Base-by-base conservation (phyloP, 2,113 vertebrate genomes). In the Genyomyrus donnyi region DNA sequence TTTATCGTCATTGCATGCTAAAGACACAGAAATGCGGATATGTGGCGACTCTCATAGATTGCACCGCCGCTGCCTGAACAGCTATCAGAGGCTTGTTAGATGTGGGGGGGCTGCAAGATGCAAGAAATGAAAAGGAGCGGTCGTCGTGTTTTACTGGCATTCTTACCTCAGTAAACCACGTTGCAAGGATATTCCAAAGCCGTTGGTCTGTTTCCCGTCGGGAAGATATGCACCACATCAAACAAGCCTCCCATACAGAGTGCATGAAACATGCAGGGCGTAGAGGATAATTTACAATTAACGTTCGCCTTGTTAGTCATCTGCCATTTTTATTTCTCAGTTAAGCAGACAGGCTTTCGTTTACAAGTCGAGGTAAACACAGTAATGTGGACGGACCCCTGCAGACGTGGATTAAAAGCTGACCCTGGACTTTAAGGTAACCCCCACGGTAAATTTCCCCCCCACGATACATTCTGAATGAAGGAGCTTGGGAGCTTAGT, bases 211-310 rank as follows among this genome's bases (percentile, higher is more conserved):
- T 42, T 70, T 48, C 58, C 88, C 42, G 45, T 17, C 35, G 39
- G 89, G 80, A 21, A 85, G 39, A 39, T 49, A 85, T 62, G 56
- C n/a, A 31, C 89, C 50, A 62, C 80, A 62, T 85, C 52, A 85
- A 89, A 84, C 87, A 88, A 17, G 10, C 42, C 11, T 74, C 7
- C 24, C 39, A 66, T 27, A 62, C 56, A 13, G 17, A 66, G 52
- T 24, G 88, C 50, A 17, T 49, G 42, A 19, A 45, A 85, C 56
- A 85, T 19, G 24, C 52, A 46, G 89, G 74, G 35, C 24, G 3
- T 13, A 85, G 39, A 62, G 42, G 39, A 39, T 83, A 58, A 89
- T 50, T 19, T 58, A 85, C 89, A 56, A 85, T 84, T n/a, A 85
- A 62, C 31, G 13, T 48, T 19, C 52, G n/a, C 77, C 45, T 45